Conservation (phyloP, 2,888 invertebrate genomes). For the Latrodectus elegans region DNA sequence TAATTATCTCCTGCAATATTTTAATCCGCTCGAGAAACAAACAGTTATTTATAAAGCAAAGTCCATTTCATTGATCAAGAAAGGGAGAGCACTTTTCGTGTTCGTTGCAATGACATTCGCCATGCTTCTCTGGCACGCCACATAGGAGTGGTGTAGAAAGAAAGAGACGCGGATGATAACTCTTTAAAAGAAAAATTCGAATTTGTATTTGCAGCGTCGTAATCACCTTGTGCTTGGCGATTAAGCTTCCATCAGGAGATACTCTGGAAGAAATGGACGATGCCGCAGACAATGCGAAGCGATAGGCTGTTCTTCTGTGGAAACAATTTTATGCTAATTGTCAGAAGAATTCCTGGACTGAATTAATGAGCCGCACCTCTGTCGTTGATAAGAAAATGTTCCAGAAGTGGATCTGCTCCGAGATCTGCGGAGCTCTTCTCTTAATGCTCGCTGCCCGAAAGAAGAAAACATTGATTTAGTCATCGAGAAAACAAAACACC, state of each 20-base stretch:
- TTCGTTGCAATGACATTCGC: background rate
- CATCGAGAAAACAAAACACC: slow-evolving; percentile 41
- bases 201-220: slow-evolving; percentile 4
- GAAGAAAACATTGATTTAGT: slow-evolving; percentile 46
- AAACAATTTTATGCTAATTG: slow-evolving; percentile 64
- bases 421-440: background rate
- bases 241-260: background rate
- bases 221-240: slow-evolving; percentile 4
- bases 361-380: slow-evolving; percentile 65
- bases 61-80: no score
- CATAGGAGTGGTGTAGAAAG: background rate
- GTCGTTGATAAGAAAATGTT: slow-evolving; percentile 4
- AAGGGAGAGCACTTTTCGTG: background rate
- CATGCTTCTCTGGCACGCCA: background rate
- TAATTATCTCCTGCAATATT: no score
- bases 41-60: no score
- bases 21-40: no score
- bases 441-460: no score
- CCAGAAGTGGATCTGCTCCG: background rate
- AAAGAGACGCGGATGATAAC: background rate
- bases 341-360: slow-evolving; percentile 48
- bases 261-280: background rate
- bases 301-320: slow-evolving; percentile 6
- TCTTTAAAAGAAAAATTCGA: slow-evolving; percentile 11
- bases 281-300: slow-evolving; percentile 6